phyloP scores from a whole-genome alignment of 2,888 invertebrate genomes.

The Clistopyga incitator region DNA sequence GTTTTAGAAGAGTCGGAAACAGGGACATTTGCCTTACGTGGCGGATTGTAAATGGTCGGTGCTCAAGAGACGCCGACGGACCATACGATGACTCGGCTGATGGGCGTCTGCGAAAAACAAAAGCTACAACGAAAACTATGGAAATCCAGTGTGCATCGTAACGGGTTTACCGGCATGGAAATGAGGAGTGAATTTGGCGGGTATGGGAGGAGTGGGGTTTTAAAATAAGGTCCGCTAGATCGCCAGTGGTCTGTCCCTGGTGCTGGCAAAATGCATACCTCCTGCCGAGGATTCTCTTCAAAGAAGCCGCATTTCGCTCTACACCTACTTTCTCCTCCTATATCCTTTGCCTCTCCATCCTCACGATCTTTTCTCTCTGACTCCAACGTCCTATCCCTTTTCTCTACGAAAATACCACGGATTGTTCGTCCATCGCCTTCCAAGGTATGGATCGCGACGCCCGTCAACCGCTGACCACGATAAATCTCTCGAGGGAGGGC shows the following conservation, averaged over 20 bases:
- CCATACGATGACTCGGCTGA: constrained; percentile 2
- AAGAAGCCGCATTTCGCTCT: constrained; percentile 73
- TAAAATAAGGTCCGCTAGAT: constrained; percentile 53
- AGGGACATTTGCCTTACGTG: constrained; percentile 31
- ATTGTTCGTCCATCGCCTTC: constrained; percentile 52
- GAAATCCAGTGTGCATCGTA: constrained; percentile 25
- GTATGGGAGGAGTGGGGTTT: constrained; percentile 35
- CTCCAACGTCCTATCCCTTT: constrained; percentile 47
- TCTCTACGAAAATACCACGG: constrained; percentile 63
- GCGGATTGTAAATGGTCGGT: not conserved
- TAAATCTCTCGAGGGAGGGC: constrained; percentile 75
- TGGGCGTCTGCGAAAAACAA: constrained; percentile 52
- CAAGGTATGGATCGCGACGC: constrained; percentile 53
- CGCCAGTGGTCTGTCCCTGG: constrained; percentile 57
- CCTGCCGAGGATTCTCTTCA: constrained; percentile 77
- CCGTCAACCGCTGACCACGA: constrained; percentile 72
- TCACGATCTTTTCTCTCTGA: constrained; percentile 33
- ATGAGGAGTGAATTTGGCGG: constrained; percentile 40
- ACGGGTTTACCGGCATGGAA: constrained; percentile 22
- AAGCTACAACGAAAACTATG: constrained; percentile 38
- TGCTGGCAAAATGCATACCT: constrained; percentile 69
- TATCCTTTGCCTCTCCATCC: constrained; percentile 26
- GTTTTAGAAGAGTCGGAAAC: no score
- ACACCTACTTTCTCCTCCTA: constrained; percentile 46
- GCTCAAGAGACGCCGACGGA: not conserved